A percentile compares a stretch with the other conserved stretches of the same genome.
These are phyloP conservation scores for Fistularia commersonii DNA, from an alignment of 2,797 vertebrate species.

Conservation along the genomic window DNA sequence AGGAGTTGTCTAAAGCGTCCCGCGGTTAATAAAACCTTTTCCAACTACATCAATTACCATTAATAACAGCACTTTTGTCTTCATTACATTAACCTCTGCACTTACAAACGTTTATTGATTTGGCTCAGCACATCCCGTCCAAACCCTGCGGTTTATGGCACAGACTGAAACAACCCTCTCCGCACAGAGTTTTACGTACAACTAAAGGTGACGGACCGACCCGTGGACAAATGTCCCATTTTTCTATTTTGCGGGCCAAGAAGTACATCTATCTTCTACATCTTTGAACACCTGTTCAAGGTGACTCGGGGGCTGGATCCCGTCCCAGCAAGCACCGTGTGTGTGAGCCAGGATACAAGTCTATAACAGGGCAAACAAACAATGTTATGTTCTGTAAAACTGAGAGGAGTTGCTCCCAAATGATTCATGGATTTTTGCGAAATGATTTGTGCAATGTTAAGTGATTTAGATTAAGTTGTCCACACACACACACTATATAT, in stretches of 20 bases:
- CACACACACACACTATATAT: no score
- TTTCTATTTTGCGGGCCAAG: constrained; percentile 39
- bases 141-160: constrained; percentile 6
- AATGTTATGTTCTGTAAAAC: no score
- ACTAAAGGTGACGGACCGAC: constrained; percentile 39
- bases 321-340: constrained; percentile 23
- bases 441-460: no score
- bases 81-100: constrained; percentile 3
- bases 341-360: no score
- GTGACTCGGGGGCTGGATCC: constrained; percentile 26
- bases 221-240: constrained; percentile 53
- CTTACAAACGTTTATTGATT: constrained; percentile 14
- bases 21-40: constrained; percentile 4
- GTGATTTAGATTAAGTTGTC: no score
- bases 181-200: constrained; percentile 47
- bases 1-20: not conserved
- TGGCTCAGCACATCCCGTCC: not conserved
- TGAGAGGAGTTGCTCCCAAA: no score
- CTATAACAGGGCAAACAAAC: no score
- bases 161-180: constrained; percentile 29
- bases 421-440: no score
- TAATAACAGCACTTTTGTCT: not conserved
- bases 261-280: constrained; percentile 48
- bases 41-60: constrained; percentile 1
- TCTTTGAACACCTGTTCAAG: constrained; percentile 30